A percentile compares a stretch with the other conserved stretches of the same genome.
phyloP scores from a whole-genome alignment of 2,888 invertebrate species.

The Tolmerus cingulatus region DNA sequence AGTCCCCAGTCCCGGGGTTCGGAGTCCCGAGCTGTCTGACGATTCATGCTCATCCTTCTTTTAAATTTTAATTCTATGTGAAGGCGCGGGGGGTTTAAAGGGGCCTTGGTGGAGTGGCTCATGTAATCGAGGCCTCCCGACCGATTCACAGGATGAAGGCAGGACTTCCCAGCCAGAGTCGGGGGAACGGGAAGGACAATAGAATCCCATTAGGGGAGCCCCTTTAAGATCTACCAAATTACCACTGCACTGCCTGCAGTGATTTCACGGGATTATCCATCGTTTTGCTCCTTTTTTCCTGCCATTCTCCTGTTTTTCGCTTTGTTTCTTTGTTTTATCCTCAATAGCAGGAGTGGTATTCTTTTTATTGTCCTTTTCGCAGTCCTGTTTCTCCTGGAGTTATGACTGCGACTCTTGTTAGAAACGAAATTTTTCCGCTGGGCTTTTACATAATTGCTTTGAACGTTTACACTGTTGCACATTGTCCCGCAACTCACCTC shows the following conservation, averaged over 20 bases:
- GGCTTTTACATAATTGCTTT: constrained; percentile 38
- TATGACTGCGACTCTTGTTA: constrained; percentile 28
- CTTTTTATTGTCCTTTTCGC: constrained; percentile 30
- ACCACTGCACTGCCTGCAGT: constrained; percentile 40
- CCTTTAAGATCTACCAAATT: constrained; percentile 32
- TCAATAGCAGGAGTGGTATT: constrained; percentile 16
- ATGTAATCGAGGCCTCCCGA: constrained; percentile 3
- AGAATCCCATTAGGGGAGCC: constrained; percentile 28
- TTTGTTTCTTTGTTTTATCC: constrained; percentile 11
- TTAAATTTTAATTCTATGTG: constrained; percentile 22
- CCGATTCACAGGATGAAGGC: neutral
- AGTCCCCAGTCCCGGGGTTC: neutral
- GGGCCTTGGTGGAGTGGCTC: neutral
- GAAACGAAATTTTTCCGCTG: constrained; percentile 28
- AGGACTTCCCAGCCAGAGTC: neutral
- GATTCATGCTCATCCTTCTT: neutral
- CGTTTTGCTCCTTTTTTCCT: neutral
- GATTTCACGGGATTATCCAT: constrained; percentile 33
- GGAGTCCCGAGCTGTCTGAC: neutral
- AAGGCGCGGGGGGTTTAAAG: neutral
- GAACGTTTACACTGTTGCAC: constrained; percentile 21
- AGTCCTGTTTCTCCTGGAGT: constrained; percentile 17
- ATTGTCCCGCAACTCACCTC: neutral
- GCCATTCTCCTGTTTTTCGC: neutral
- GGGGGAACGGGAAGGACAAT: neutral